Evolutionary conservation across 2,888 invertebrate species (phyloP).

Genomic region (Nasonia oneida): DNA sequence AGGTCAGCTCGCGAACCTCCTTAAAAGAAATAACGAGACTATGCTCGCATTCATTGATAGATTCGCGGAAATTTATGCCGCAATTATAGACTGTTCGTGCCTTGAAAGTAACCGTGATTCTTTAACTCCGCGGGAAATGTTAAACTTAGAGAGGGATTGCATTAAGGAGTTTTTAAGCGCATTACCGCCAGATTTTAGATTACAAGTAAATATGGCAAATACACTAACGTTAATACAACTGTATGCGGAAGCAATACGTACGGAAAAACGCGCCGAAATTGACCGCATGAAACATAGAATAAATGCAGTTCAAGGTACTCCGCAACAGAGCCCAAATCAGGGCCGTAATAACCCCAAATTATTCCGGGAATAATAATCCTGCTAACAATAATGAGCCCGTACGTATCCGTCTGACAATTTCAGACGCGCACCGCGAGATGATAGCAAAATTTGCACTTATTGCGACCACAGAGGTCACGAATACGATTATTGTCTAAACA

Average conservation of each 20-base stretch:
- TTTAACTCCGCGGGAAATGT: neutral
- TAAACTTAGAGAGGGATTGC: neutral
- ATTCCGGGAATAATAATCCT: too few species aligned
- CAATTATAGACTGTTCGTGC: neutral
- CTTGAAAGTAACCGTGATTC: neutral
- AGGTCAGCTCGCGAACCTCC: neutral
- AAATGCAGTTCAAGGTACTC: too few species aligned
- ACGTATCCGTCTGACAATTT: neutral
- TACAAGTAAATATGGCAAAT: too few species aligned
- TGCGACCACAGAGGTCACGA: neutral
- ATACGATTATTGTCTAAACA: neutral
- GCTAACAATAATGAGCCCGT: too few species aligned
- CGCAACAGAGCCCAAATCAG: too few species aligned
- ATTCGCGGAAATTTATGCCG: neutral
- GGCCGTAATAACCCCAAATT: too few species aligned
- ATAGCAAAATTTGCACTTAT: neutral
- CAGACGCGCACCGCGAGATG: neutral
- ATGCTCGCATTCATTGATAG: neutral
- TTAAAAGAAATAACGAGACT: neutral
- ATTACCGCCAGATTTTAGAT: neutral
- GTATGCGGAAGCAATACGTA: neutral
- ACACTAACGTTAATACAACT: too few species aligned
- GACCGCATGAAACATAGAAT: neutral
- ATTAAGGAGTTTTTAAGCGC: neutral
- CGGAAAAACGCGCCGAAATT: neutral